Evolutionary conservation across 30 jellyfish, hydroid and myxozoan species (phyloP), one percentile per base, ranked within the genome.

Genomic region (Aurelia aurita): DNA sequence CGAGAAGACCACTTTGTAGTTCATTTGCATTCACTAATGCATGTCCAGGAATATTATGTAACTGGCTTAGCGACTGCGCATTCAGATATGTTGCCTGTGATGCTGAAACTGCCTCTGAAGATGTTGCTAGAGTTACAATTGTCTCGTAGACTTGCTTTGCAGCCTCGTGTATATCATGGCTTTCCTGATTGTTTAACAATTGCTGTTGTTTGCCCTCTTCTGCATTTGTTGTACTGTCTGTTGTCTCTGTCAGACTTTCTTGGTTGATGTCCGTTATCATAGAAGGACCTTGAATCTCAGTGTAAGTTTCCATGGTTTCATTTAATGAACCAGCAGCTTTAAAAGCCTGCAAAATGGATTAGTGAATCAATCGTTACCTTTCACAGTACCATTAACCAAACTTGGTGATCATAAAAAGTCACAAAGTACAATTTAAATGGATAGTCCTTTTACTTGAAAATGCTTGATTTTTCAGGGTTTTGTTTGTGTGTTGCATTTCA

Each of bases 1-100:
- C 87, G 8, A 69, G 20, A 6, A 32, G 44, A 5, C 72, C 87
- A 82, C 44, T 44, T 59, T 82, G 23, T 13, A 83, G 18, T 0
- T 83, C 93, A 51, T 72, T 9, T 59, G 81, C 49, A 26, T 39
- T 83, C 13, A 83, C 45, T 32, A 83, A n/a, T 28, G 81, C 47
- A 69, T 83, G 91, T 19, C 60, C 77, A 19, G 93, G 43, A 11
- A 68, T 29, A 53, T 21, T 58, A 14, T 70, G 81, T 13, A 64
- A 19, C 53, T 51, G 76, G 62, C 63, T 43, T 4, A 83, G 61
- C 11, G 93, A 51, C 66, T 83, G 87, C 12, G 83, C 32, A n/a
- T 62, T 64, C 14, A 71, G 72, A 62, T 68, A 83, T 15, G 93
- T 58, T 26, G 87, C 58, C 18, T 75, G 74, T 1, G 39, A 43